A percentile compares a stretch with the other conserved stretches of the same genome.
These are phyloP conservation scores for Drosophila barbarae DNA, from an alignment of 2,888 invertebrate species.

Conservation along the genomic window DNA sequence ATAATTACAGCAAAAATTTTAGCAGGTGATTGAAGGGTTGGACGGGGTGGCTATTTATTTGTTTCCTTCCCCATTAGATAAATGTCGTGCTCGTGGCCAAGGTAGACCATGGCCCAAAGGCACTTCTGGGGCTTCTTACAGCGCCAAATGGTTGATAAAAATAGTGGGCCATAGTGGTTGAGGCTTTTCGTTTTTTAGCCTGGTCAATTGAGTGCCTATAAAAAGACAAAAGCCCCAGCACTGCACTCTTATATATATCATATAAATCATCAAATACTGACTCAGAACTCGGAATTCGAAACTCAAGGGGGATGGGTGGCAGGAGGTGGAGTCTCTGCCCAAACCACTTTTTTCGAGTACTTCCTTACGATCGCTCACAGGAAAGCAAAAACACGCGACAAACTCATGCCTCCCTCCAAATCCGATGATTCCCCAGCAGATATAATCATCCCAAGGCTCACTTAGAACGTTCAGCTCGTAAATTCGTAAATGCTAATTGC, in stretches of 20 bases:
- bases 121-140: slow-evolving; percentile 36
- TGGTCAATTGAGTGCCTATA: slow-evolving; percentile 40
- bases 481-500: slow-evolving; percentile 48
- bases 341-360: slow-evolving; percentile 38
- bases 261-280: slow-evolving; percentile 27
- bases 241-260: slow-evolving; percentile 19
- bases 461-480: slow-evolving; percentile 40
- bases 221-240: slow-evolving; percentile 25
- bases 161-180: slow-evolving; percentile 10
- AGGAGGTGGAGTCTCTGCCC: slow-evolving; percentile 14
- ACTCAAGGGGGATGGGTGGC: not conserved
- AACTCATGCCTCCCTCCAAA: slow-evolving; percentile 49
- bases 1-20: slow-evolving; percentile 53
- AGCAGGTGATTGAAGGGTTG: slow-evolving; percentile 40
- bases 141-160: slow-evolving; percentile 12
- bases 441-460: slow-evolving; percentile 60
- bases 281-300: slow-evolving; percentile 7
- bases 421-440: slow-evolving; percentile 34
- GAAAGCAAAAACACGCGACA: slow-evolving; percentile 56
- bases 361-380: slow-evolving; percentile 51
- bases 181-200: slow-evolving; percentile 25
- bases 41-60: slow-evolving; percentile 6
- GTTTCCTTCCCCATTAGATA: slow-evolving; percentile 22
- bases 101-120: slow-evolving; percentile 20
- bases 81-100: slow-evolving; percentile 15